phyloP scores from a whole-genome alignment of 2,888 invertebrate species.

The Stenolophus ochropezus region DNA sequence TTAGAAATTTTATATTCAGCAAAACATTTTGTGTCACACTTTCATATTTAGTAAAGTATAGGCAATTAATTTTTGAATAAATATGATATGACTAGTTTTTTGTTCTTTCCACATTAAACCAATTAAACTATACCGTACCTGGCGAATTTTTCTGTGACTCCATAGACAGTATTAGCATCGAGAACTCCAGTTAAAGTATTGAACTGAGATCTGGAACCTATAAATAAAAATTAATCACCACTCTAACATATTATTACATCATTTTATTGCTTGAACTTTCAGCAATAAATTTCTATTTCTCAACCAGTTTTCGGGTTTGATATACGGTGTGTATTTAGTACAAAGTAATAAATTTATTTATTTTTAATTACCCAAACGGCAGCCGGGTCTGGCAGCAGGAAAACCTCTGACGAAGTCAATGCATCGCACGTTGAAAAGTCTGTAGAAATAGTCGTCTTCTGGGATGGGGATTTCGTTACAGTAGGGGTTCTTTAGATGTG shows the following conservation, averaged over 20 bases:
- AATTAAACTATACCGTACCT: too few relatives aligned
- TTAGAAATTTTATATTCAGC: too few relatives aligned
- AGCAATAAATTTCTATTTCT: not conserved
- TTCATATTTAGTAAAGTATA: too few relatives aligned
- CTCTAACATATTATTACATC: not conserved
- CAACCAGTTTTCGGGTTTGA: not conserved
- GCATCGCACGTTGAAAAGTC: constrained; percentile 88
- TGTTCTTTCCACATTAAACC: too few relatives aligned
- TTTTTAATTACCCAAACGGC: constrained; percentile 82
- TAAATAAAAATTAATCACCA: too few relatives aligned
- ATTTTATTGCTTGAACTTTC: not conserved
- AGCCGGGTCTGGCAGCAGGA: constrained; percentile 90
- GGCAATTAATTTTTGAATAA: too few relatives aligned
- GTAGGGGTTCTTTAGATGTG: constrained; percentile 90
- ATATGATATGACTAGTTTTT: too few relatives aligned
- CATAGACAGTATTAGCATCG: constrained; percentile 93
- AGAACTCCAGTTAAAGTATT: constrained; percentile 90
- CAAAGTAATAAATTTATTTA: constrained; percentile 52
- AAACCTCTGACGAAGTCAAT: constrained; percentile 93
- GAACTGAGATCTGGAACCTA: constrained; percentile 76
- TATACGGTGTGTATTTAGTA: too few relatives aligned
- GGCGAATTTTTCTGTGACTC: constrained; percentile 87
- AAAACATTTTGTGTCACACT: too few relatives aligned
- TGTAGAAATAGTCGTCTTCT: constrained; percentile 93
- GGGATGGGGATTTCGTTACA: constrained; percentile 93